Conservation (phyloP, 2,888 invertebrate species). For the Salticus scenicus region DNA sequence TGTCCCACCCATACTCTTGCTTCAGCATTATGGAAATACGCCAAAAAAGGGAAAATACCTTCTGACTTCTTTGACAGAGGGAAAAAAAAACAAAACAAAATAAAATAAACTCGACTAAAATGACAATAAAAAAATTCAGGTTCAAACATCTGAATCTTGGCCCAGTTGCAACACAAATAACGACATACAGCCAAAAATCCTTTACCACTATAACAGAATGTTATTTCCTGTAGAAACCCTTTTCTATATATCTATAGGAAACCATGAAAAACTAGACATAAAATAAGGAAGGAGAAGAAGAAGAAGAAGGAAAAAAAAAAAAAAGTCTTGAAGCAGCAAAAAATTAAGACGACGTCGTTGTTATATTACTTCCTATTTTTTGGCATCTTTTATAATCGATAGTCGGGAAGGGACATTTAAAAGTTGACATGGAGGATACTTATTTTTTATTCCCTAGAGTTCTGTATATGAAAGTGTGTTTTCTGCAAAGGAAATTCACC, state of each 20-base stretch:
- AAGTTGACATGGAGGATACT: too few species aligned
- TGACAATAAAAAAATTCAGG: slow-evolving; percentile 2
- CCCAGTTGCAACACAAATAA: slow-evolving; percentile 51
- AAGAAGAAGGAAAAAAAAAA: slow-evolving; percentile 1
- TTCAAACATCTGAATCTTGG: slow-evolving; percentile 60
- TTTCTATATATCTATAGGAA: slow-evolving; percentile 24
- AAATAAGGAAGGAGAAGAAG: background rate
- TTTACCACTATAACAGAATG: slow-evolving; percentile 39
- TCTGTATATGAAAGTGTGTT: too few species aligned
- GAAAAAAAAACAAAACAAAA: slow-evolving; percentile 20
- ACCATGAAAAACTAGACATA: background rate
- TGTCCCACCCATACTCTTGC: slow-evolving; percentile 24
- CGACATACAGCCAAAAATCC: slow-evolving; percentile 28
- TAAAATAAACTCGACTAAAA: background rate
- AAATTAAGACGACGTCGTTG: slow-evolving; percentile 57
- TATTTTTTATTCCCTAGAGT: too few species aligned
- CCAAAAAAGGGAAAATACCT: slow-evolving; percentile 60
- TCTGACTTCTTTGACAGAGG: slow-evolving; percentile 29
- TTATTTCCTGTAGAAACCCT: slow-evolving; percentile 39
- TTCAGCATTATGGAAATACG: slow-evolving; percentile 38
- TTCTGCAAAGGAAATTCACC: too few species aligned
- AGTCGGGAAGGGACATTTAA: slow-evolving; percentile 40
- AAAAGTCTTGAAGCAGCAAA: too few species aligned
- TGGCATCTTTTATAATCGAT: slow-evolving; percentile 56
- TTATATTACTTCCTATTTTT: slow-evolving; percentile 64